A percentile compares a stretch with the other conserved stretches of the same genome.
Evolutionary conservation across 2,888 invertebrate species (phyloP).

Genomic region (Cerastis rubricosa): DNA sequence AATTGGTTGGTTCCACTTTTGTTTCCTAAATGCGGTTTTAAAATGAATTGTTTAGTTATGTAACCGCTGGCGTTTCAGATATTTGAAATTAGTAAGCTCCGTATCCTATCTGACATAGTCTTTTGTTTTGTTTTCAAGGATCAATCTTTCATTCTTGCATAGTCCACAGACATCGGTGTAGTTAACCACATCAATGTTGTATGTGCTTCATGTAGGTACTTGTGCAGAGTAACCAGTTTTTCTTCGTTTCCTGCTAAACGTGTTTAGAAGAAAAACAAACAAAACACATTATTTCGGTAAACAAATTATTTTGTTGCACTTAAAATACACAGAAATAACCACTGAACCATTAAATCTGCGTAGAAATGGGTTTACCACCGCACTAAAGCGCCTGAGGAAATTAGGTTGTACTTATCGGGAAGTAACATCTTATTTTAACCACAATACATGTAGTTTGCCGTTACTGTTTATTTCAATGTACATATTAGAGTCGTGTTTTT

Average conservation of each 20-base stretch:
- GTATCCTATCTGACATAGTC: not conserved
- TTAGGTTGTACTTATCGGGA: conserved; percentile 12
- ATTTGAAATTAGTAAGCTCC: not conserved
- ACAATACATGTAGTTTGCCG: not conserved
- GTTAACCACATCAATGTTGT: not conserved
- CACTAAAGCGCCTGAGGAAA: conserved; percentile 7
- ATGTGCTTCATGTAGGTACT: too few species aligned
- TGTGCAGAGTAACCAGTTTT: not conserved
- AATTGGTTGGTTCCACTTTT: conserved; percentile 8
- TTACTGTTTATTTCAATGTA: conserved; percentile 1
- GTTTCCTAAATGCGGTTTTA: conserved; percentile 12
- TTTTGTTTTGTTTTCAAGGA: not conserved
- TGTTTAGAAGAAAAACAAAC: not conserved
- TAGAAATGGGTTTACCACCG: conserved; percentile 4
- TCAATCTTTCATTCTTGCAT: too few species aligned
- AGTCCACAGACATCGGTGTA: not conserved
- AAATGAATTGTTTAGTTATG: conserved; percentile 18
- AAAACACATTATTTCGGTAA: not conserved
- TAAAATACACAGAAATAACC: not conserved
- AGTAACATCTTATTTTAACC: conserved; percentile 8
- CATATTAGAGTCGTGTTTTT: too few species aligned
- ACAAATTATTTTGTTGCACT: not conserved
- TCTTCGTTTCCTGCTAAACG: not conserved
- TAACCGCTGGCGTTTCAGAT: not conserved
- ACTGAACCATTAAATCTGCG: not conserved